These are phyloP conservation scores for Odocoileus virginianus DNA, from an alignment of 2,113 vertebrate species.

Conservation along the genomic window DNA sequence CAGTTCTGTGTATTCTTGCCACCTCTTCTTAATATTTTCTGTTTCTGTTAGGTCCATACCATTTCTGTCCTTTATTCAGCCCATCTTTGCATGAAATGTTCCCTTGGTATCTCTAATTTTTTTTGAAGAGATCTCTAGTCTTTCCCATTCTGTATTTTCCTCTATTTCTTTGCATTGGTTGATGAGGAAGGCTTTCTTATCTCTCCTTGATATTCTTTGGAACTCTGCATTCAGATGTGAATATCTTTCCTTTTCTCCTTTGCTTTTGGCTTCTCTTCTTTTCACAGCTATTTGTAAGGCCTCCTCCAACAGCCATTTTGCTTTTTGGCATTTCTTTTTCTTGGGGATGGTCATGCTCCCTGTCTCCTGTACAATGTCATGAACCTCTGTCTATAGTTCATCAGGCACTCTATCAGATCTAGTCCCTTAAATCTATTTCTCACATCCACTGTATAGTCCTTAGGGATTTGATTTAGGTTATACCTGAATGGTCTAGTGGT, in stretches of 20 bases:
- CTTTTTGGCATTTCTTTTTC: not conserved
- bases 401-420: not conserved
- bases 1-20: too few relatives aligned
- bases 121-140: too few relatives aligned
- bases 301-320: not conserved
- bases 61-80: too few relatives aligned
- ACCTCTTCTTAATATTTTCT: too few relatives aligned
- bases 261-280: not conserved
- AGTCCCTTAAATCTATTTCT: not conserved
- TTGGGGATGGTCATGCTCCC: not conserved
- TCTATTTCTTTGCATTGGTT: too few relatives aligned
- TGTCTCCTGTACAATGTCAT: not conserved
- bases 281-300: not conserved
- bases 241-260: not conserved
- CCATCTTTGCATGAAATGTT: too few relatives aligned
- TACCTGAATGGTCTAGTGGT: not conserved
- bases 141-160: too few relatives aligned
- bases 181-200: too few relatives aligned
- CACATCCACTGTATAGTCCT: not conserved
- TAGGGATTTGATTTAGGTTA: not conserved
- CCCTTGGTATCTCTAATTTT: too few relatives aligned
- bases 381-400: not conserved
- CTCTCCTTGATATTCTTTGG: too few relatives aligned
- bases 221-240: not conserved
- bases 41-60: too few relatives aligned